These are phyloP conservation scores for Zele albiditarsus DNA, from an alignment of 2,888 invertebrate genomes.

Conservation along the genomic window DNA sequence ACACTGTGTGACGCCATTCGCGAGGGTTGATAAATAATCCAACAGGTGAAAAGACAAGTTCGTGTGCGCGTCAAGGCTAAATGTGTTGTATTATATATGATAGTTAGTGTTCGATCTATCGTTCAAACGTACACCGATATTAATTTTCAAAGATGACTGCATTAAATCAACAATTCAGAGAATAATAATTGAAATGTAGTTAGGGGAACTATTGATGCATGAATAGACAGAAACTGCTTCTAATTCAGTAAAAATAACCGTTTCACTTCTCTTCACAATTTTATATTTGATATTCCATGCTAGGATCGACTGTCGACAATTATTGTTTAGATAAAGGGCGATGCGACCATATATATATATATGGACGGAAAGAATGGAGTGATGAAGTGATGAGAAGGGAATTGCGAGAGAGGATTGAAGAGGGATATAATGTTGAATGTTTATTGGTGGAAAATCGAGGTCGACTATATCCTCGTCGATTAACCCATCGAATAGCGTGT, in stretches of 20 bases:
- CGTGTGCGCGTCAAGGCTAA: conserved; percentile 60
- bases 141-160: background rate
- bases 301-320: background rate
- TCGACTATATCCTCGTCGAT: conserved; percentile 51
- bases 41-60: conserved; percentile 59
- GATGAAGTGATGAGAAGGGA: background rate
- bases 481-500: conserved; percentile 52
- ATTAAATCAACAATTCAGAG: background rate
- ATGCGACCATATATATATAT: background rate
- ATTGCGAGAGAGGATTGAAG: background rate
- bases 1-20: conserved; percentile 40
- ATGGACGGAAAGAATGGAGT: background rate
- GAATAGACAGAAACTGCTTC: background rate
- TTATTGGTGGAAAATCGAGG: conserved; percentile 33
- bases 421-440: conserved; percentile 17
- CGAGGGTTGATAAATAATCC: conserved; percentile 61
- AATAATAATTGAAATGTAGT: background rate
- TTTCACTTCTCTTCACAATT: background rate
- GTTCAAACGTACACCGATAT: background rate
- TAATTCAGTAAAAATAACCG: too few species aligned
- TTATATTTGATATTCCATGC: background rate
- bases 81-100: background rate
- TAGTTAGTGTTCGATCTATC: conserved; percentile 58
- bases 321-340: background rate
- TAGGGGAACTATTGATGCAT: background rate